Evolutionary conservation across 2,888 invertebrate genomes (phyloP), one percentile per base, ranked within the genome.

Genomic region (Nephrotoma guestfalica): DNA sequence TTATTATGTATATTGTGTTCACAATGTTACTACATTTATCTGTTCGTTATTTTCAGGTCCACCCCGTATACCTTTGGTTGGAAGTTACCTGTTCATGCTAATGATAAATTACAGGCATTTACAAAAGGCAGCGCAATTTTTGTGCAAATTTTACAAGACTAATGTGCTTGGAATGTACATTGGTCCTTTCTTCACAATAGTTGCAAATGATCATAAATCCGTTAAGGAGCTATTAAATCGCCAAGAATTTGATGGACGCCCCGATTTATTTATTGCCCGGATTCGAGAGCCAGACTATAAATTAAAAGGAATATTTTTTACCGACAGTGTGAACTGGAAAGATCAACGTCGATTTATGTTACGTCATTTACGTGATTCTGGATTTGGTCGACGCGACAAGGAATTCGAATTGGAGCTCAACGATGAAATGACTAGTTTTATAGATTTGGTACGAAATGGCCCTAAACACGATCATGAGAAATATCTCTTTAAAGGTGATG

Each of bases 291-390:
- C 90, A 5, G 89, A 89, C 87, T 88, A 87, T 45, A 87, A 89
- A 83, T 85, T 89, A 11, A 89, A 41, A 15, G 95, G 95, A n/a
- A 93, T 95, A 87, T 94, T 95, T 89, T 95, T 95, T 89, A 93
- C 93, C 18, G 95, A 95, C 18, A 94, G 94, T 0, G 90, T 91
- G 47, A 90, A 92, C 86, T 95, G 95, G 95, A 93, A 93, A 87
- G 93, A 93, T 1, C 95, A 95, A 88, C 91, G 95, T 45, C 92
- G 95, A 88, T 95, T 95, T 88, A 92, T 94, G 0, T 91, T 95
- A 4, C 92, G 95, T 0, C 93, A 94, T 88, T 90, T 95, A 89
- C 91, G 95, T 0, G 95, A 95, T 89, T 95, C 92, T 89, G 95
- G 95, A 3, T 95, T 95, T 88, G 95, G 95, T 0, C 92, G 94